Evolutionary conservation across 2,113 vertebrate species (phyloP), one percentile per base, ranked within the genome.

Genomic region (Corythoichthys haematopterus): DNA sequence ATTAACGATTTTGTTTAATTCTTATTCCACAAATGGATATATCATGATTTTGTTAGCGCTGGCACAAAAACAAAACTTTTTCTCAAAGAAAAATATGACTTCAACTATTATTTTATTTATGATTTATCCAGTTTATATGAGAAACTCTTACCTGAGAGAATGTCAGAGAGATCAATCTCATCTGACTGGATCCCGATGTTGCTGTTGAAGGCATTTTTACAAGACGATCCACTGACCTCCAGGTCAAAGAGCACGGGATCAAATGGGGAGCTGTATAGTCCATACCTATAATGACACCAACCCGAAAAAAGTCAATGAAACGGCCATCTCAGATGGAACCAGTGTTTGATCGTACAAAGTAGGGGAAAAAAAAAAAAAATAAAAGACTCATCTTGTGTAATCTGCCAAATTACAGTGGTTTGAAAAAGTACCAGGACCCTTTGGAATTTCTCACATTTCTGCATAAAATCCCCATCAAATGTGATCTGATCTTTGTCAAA

Each of bases 181-280:
- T 99, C 97, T 46, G 97, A 98, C 77, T 97, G 96, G 59, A 97
- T 93, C 51, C 96, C 94, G 59, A 96, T 94, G 87, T 92, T 97
- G 91, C 94, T 97, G 86, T 93, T 98, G 82, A 94, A 98, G 1
- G 95, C 88, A 66, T 94, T 99, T 90, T 98, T 99, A 90, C 97
- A 99, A 64, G 97, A 96, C 48, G 96, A 98, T n/a, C 97, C 97
- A 69, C 92, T 96, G 90, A 99, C 94, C 88, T 99, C 97, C 91
- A 99, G 88, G 90, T 99, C 97, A 89, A 99, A 99, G 12, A 99
- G 94, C 77, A 99, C 95, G 2, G 97, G 97, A 91, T 99, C 97
- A 81, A 99, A 98, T 1, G 97, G 97, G 14, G 97, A 99, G 73
- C 97, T 97, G 83, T 99, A 99, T 67, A 99, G 90, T 65, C 97